Percentiles rank a stretch among this genome's conserved stretches.
Conservation (phyloP, 1,140 invertebrate species). For the Lepidurus arcticus region DNA sequence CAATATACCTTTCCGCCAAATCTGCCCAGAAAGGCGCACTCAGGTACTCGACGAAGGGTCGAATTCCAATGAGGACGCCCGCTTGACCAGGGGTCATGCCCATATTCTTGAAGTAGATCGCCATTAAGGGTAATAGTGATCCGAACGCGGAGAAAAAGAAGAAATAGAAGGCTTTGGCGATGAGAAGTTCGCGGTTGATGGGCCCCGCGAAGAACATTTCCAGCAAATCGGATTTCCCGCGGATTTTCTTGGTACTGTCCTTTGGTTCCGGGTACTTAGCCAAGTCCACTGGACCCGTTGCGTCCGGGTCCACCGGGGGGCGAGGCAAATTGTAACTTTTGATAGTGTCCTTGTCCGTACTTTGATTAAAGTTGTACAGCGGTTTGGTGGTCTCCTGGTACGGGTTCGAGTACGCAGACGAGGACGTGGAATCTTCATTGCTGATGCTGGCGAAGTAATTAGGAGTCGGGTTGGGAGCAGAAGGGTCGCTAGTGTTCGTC, state of each 20-base stretch:
- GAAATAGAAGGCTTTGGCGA: slow-evolving; percentile 96
- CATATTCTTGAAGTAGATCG: slow-evolving; percentile 91
- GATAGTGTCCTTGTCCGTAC: not conserved
- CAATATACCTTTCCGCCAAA: slow-evolving; percentile 72
- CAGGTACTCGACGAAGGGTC: slow-evolving; percentile 96
- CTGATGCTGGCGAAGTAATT: slow-evolving; percentile 4
- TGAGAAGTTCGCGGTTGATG: slow-evolving; percentile 80
- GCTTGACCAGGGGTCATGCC: slow-evolving; percentile 95
- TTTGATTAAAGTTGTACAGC: not conserved
- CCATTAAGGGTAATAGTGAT: slow-evolving; percentile 94
- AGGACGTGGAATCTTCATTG: slow-evolving; percentile 1
- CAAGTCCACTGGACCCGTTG: slow-evolving; percentile 67
- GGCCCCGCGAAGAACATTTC: slow-evolving; percentile 70
- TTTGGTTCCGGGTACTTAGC: slow-evolving; percentile 66
- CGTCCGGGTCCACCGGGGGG: slow-evolving; percentile 66
- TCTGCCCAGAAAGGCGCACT: slow-evolving; percentile 96
- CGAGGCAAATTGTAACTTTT: slow-evolving; percentile 40
- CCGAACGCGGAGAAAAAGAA: slow-evolving; percentile 99
- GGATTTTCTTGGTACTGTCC: slow-evolving; percentile 80
- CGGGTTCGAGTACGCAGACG: not conserved
- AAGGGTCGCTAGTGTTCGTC: not conserved
- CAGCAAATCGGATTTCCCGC: slow-evolving; percentile 72
- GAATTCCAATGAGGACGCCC: slow-evolving; percentile 80
- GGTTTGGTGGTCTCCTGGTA: slow-evolving; percentile 10
- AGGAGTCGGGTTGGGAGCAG: not conserved